Evolutionary conservation across 2,888 invertebrate genomes (phyloP), one percentile per base, ranked within the genome.

Genomic region (Ectemnius cavifrons): DNA sequence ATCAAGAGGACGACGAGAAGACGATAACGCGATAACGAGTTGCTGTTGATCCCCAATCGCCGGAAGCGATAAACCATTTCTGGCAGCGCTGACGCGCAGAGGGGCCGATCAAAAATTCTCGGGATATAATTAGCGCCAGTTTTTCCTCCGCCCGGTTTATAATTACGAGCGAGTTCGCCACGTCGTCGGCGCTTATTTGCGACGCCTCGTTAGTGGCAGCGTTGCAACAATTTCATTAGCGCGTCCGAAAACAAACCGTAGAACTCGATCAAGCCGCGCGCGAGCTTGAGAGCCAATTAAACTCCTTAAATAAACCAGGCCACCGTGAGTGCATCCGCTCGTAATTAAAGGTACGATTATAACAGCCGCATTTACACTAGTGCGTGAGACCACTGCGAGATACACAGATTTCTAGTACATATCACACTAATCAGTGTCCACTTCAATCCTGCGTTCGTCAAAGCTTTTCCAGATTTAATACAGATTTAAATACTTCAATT

Each of bases 51-150:
- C 52, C 62, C 67, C 72, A 58, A 77, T 75, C 81, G 71, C 72
- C 80, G 80, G 75, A 84, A 83, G 81, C 84, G 82, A 85, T 86
- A 84, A 86, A 86, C 79, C 71, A 77, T 83, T 83, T 83, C 37
- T 62, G 70, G 63, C 70, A 65, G 58, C 71, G 70, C 45, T 68
- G 73, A 52, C 61, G 61, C 60, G 45, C 71, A 67, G 47, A 73
- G 49, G 56, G 60, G 58, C 27, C 71, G 76, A 80, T 62, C 77
- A 77, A 68, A 76, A 37, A 37, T 76, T 75, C 76, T 74, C 77
- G 80, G 78, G 80, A 83, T 80, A 78, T 85, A 86, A 86, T 87
- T 86, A 86, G 84, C 78, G 79, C 79, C 81, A 73, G 80, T 52
- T 68, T 64, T 68, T 23, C 13, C 20, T 46, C 13, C n/a, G 52